Evolutionary conservation across 2,888 invertebrate species (phyloP), one percentile per base, ranked within the genome.

Genomic region (Osmoderma eremita): DNA sequence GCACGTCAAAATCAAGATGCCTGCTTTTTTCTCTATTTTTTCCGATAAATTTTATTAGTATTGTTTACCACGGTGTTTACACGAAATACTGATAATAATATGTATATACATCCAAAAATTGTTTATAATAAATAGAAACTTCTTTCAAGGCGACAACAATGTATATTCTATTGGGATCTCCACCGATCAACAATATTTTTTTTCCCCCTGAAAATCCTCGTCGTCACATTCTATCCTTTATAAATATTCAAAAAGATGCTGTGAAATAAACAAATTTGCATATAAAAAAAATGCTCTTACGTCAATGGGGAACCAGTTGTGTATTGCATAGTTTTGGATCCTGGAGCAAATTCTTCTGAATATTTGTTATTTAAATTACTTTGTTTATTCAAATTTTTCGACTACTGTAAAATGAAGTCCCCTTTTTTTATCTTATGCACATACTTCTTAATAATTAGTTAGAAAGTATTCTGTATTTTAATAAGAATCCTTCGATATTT

Each of bases 301-400:
- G 48, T 48, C 48, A 48, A 48, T 48, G 48, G 48, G 20, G 48
- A 48, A 18, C 20, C 48, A 17, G 12, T 48, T 20, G 18, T 48
- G 6, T 15, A 12, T n/a, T n/a, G n/a, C n/a, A 3, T 12, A 48
- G 10, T 20, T 2, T 5, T 48, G 48, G 18, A 48, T 48, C 48
- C 48, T 48, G 48, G 48, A 45, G 15, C 17, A 12, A 45, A 20
- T 48, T 48, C 20, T 48, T 48, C 48, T 30, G 8, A 18, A 18
- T 48, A 20, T 48, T 13, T 48, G 3, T 48, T 48, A 48, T 48
- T 48, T 12, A 48, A 48, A 48, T 48, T 48, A 8, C 18, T 17
- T 12, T 20, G 20, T 48, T 48, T 48, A 48, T 48, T 18, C 48
- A 48, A 17, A 48, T 20, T 20, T 17, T 18, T 10, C 12, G 48